Conservation (phyloP, 2,888 invertebrate genomes). For the Acleris holmiana region DNA sequence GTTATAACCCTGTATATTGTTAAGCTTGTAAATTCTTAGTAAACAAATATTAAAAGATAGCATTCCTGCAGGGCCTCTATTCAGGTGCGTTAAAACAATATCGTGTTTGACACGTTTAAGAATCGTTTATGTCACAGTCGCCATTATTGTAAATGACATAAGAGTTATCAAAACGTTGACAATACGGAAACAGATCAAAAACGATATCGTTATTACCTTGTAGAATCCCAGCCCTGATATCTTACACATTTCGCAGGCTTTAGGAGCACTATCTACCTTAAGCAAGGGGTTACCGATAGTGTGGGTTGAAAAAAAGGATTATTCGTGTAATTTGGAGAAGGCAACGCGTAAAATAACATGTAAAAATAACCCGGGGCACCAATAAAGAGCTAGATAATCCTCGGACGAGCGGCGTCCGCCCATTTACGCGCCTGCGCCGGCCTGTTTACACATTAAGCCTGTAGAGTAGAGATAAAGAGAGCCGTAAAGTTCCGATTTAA, state of each 20-base stretch:
- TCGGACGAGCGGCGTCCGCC: conserved; percentile 51
- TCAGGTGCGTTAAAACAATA: too few relatives aligned
- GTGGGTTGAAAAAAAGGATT: conserved; percentile 28
- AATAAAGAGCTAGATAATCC: conserved; percentile 65
- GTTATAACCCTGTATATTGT: too few relatives aligned
- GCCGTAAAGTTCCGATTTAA: conserved; percentile 74
- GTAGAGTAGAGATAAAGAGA: conserved; percentile 64
- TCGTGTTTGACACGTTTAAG: too few relatives aligned
- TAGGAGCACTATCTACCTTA: not conserved
- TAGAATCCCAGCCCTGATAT: too few relatives aligned
- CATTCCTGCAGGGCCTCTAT: too few relatives aligned
- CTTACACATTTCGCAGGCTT: not conserved
- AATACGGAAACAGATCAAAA: too few relatives aligned
- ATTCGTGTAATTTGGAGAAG: conserved; percentile 25
- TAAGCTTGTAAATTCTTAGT: too few relatives aligned
- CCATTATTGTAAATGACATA: too few relatives aligned
- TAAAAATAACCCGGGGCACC: conserved; percentile 47
- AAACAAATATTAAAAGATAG: too few relatives aligned
- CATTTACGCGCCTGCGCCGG: conserved; percentile 54
- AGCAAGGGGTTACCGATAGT: conserved; percentile 8
- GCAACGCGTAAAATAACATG: conserved; percentile 39
- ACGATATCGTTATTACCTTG: too few relatives aligned
- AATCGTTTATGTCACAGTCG: too few relatives aligned
- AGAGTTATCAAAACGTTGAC: too few relatives aligned
- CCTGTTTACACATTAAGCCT: conserved; percentile 59